phyloP scores from a whole-genome alignment of 2,888 invertebrate genomes.

The Cosmia pyralina region DNA sequence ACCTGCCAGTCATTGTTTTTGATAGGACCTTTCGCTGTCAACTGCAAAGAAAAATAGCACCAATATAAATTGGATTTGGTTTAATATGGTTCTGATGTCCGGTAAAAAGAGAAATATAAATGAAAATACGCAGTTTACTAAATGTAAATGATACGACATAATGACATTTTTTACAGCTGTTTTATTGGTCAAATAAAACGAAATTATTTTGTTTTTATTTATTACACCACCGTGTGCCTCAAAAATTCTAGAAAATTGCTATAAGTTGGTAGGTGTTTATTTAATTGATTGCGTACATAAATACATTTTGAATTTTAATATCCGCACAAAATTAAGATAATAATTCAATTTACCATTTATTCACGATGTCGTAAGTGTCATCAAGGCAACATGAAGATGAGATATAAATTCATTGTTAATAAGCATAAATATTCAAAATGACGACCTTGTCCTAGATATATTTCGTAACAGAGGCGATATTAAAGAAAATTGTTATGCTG shows the following conservation, averaged over 20 bases:
- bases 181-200: neutral
- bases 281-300: neutral
- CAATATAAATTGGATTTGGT: neutral
- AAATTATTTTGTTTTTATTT: neutral
- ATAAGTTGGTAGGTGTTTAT: neutral
- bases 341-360: neutral
- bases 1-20: neutral
- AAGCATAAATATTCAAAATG: slow-evolving; percentile 63
- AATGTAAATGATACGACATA: neutral
- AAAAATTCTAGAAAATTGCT: neutral
- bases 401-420: slow-evolving; percentile 31
- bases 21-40: neutral
- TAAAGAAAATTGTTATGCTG: slow-evolving; percentile 69
- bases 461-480: slow-evolving; percentile 66
- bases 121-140: neutral
- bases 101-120: neutral
- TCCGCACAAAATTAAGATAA: neutral
- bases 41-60: neutral
- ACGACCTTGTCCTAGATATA: slow-evolving; percentile 70
- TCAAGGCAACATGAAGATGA: slow-evolving; percentile 4
- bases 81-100: neutral
- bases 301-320: slow-evolving; percentile 1
- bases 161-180: neutral
- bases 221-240: neutral
- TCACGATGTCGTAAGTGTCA: slow-evolving; percentile 21